Conservation (phyloP, 2,888 invertebrate species). For the Baccha elongata region DNA sequence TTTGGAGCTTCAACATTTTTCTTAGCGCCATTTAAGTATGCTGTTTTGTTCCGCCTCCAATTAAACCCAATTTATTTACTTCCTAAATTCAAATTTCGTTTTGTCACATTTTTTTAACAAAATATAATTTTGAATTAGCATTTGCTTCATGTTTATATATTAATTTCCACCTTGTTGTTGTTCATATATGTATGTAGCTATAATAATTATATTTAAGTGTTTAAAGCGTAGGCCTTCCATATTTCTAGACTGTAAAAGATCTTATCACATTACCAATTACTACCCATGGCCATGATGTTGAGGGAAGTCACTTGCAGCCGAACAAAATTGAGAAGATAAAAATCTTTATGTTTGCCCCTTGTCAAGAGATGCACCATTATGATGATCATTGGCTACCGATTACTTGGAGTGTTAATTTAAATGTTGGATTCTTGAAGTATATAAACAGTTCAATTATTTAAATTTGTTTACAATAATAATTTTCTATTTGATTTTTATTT, state of each 20-base stretch:
- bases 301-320: background rate
- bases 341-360: conserved; percentile 28
- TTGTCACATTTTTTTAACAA: no score
- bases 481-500: background rate
- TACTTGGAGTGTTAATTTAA: conserved; percentile 52
- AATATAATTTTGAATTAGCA: no score
- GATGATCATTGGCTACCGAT: conserved; percentile 16
- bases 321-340: conserved; percentile 14
- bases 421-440: conserved; percentile 19
- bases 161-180: no score
- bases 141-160: no score
- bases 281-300: background rate
- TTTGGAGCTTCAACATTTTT: no score
- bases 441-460: conserved; percentile 54
- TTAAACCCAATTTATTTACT: no score
- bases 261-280: background rate
- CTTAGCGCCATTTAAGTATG: no score
- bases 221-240: background rate
- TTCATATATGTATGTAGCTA: no score
- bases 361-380: background rate
- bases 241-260: background rate
- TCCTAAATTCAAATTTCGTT: no score
- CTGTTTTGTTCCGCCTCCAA: no score
- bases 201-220: background rate
- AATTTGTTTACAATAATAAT: conserved; percentile 29